Evolutionary conservation across 2,888 invertebrate species (phyloP).

Genomic region (Drosophila sordidula): DNA sequence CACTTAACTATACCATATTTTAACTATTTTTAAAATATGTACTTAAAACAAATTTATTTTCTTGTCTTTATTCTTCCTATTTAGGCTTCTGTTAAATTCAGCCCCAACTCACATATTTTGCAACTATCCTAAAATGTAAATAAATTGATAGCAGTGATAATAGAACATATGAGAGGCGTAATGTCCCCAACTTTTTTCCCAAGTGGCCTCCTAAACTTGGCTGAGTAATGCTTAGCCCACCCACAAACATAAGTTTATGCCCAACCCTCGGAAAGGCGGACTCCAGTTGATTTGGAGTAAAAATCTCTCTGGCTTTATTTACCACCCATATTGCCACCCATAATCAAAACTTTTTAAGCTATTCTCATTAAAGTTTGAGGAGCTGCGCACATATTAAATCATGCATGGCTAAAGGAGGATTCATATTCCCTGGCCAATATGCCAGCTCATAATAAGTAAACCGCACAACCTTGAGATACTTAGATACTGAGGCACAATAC

Average conservation of each 20-base stretch:
- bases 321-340: conserved; percentile 11
- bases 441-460: conserved; percentile 43
- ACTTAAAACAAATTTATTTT: no score
- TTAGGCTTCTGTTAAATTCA: background rate
- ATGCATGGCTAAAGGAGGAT: conserved; percentile 57
- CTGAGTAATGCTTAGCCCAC: conserved; percentile 15
- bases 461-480: conserved; percentile 32
- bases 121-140: background rate
- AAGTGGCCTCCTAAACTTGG: conserved; percentile 12
- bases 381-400: conserved; percentile 64
- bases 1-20: no score
- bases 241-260: conserved; percentile 7
- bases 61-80: no score
- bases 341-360: conserved; percentile 61
- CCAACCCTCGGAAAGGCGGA: background rate
- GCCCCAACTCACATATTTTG: background rate
- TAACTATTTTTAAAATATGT: no score
- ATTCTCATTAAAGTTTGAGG: conserved; percentile 63
- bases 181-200: conserved; percentile 29
- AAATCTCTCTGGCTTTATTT: conserved; percentile 29
- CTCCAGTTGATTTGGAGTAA: conserved; percentile 32
- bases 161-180: conserved; percentile 12
- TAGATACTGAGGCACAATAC: background rate
- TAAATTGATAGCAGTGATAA: conserved; percentile 6
- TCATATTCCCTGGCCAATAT: conserved; percentile 64